Conservation (phyloP, 1,140 invertebrate species). For the Manduca sexta region DNA sequence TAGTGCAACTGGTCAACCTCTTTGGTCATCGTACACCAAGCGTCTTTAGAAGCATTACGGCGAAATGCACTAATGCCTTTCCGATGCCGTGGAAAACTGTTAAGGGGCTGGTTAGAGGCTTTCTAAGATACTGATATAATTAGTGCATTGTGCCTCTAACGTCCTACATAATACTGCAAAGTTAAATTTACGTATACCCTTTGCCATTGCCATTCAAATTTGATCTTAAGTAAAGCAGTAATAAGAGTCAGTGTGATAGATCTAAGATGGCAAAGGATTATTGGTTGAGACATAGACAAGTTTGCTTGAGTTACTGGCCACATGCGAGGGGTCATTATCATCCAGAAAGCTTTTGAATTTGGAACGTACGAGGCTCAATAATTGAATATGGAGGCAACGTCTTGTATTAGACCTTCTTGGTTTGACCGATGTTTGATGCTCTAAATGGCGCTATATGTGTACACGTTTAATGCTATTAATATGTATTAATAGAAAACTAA, state of each 20-base stretch:
- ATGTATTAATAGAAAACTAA: no score
- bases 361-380: conserved; percentile 33
- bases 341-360: conserved; percentile 49
- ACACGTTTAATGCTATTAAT: no score
- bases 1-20: conserved; percentile 28
- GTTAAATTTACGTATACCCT: conserved; percentile 17
- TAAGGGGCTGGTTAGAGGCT: conserved; percentile 70
- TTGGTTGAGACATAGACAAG: conserved; percentile 35
- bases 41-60: conserved; percentile 69
- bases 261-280: conserved; percentile 6
- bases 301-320: conserved; percentile 51
- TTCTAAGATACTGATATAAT: conserved; percentile 70
- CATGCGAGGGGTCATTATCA: conserved; percentile 47
- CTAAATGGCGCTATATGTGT: no score
- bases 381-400: conserved; percentile 33
- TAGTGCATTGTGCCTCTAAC: conserved; percentile 65
- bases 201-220: conserved; percentile 11
- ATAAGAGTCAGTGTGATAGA: not conserved
- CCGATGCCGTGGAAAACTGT: conserved; percentile 69
- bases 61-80: conserved; percentile 68
- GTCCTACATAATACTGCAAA: conserved; percentile 45
- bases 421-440: conserved; percentile 6
- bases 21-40: conserved; percentile 60
- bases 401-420: conserved; percentile 21
- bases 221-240: conserved; percentile 13